phyloP scores from a whole-genome alignment of 2,888 invertebrate genomes.

The Platycheirus albimanus region DNA sequence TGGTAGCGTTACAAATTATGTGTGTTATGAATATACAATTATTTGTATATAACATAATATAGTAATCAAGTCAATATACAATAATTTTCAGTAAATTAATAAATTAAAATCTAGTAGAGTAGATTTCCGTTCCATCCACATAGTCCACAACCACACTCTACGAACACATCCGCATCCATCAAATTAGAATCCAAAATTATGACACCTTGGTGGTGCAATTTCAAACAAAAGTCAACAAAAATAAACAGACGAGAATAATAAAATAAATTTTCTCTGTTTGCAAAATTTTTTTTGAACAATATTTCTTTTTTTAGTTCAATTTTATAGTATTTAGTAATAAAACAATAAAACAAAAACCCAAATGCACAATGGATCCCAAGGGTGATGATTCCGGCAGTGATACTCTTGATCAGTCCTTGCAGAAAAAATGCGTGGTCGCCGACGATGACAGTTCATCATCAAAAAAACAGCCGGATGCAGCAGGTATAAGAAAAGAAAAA shows the following conservation, averaged over 20 bases:
- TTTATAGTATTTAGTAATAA: conserved; percentile 64
- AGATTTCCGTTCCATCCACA: background rate
- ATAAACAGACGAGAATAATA: conserved; percentile 68
- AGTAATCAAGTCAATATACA: too few species aligned
- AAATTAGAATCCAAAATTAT: conserved; percentile 34
- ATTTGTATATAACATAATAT: too few species aligned
- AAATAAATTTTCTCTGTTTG: conserved; percentile 55
- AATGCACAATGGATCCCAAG: conserved; percentile 78
- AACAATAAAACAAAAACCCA: conserved; percentile 36
- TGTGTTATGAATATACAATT: too few species aligned
- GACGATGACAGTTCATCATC: conserved; percentile 73
- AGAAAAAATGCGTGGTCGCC: conserved; percentile 79
- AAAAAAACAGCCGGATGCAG: conserved; percentile 71
- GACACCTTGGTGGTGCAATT: conserved; percentile 70
- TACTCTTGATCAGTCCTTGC: conserved; percentile 80
- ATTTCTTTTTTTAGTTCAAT: conserved; percentile 56
- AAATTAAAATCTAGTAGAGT: background rate
- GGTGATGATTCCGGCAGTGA: conserved; percentile 80
- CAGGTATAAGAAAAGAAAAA: conserved; percentile 61
- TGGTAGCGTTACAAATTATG: too few species aligned
- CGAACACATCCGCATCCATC: conserved; percentile 12
- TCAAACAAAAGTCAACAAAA: conserved; percentile 74
- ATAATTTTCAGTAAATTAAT: background rate
- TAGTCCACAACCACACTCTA: background rate
- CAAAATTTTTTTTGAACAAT: conserved; percentile 55